Base-by-base conservation (phyloP, 2,888 invertebrate genomes). In the Fragum fragum region DNA sequence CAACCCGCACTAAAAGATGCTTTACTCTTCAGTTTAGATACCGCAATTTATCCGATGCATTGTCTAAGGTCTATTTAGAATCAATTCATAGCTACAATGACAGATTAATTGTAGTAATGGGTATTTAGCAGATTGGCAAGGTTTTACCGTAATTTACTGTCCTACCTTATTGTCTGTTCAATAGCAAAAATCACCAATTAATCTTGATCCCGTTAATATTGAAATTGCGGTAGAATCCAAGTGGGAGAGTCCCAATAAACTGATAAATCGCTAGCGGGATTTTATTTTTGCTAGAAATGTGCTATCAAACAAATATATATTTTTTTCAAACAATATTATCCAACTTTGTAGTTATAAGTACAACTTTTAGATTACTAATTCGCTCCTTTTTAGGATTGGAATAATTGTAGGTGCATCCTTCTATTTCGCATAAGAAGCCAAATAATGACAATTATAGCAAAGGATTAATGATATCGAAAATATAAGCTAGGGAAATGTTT, bases 61-160 rank as follows among this genome's bases (percentile, higher is more conserved):
- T n/a, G n/a, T n/a, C n/a, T n/a, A n/a, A n/a, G n/a, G 59, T 26
- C 52, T 23, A 69, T 52, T 47, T 70, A 63, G 66, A 21, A 42
- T 18, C 39, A 36, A 23, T 14, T 36, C 42, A n/a, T 66, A 14
- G 42, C 42, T 39, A 63, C 74, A 61, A 59, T 82, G 76, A 82
- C 70, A 69, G 61, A 73, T 79, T 78, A 83, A 76, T 83, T 39
- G 76, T 73, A 26, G 57, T 83, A 83, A 83, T 79, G 83, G 79
- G 73, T 79, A 79, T 76, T 83, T 83, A 83, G 79, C 66, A 73
- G 73, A 83, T 83, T 83, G 83, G 73, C 79, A 55, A 73, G 76
- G 28, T 70, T 52, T 55, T 63, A 52, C 55, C 21, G 52, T 75
- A 61, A 68, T 74, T 55, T 73, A 79, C 68, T 32, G 55, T 47